Conservation (phyloP, 1,140 invertebrate species). For the Nylanderia fulva region DNA sequence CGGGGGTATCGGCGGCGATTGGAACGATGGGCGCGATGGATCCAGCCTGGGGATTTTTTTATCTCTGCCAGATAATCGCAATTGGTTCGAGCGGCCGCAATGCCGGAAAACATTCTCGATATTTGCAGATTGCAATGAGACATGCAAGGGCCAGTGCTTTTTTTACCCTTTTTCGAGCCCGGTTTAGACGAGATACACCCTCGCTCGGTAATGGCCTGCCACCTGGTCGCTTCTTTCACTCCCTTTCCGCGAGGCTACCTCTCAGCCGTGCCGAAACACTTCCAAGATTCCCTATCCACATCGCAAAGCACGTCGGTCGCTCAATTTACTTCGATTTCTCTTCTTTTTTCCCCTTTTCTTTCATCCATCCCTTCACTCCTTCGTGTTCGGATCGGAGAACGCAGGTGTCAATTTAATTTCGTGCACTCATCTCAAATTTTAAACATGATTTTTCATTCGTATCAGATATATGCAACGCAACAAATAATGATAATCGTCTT, state of each 20-base stretch:
- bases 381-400: constrained; percentile 66
- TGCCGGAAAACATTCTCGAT: constrained; percentile 81
- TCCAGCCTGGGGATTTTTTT: constrained; percentile 70
- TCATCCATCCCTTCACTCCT: constrained; percentile 21
- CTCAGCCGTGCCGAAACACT: constrained; percentile 61
- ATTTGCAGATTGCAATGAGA: constrained; percentile 84
- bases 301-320: constrained; percentile 68
- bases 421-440: constrained; percentile 39
- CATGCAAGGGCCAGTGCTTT: constrained; percentile 80
- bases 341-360: constrained; percentile 15
- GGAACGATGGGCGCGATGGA: constrained; percentile 71
- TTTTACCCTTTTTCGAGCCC: constrained; percentile 71
- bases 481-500: not conserved
- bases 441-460: constrained; percentile 13
- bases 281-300: constrained; percentile 66
- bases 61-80: constrained; percentile 82
- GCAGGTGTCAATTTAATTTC: constrained; percentile 81
- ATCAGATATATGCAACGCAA: not conserved
- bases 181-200: constrained; percentile 78
- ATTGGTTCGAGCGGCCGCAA: constrained; percentile 77
- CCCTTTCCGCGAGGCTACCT: constrained; percentile 47
- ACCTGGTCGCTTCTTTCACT: constrained; percentile 38
- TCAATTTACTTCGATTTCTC: constrained; percentile 79
- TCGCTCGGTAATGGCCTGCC: constrained; percentile 76
- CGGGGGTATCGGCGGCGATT: constrained; percentile 57